Conservation (phyloP, 2,797 vertebrate species). For the Carapus acus region DNA sequence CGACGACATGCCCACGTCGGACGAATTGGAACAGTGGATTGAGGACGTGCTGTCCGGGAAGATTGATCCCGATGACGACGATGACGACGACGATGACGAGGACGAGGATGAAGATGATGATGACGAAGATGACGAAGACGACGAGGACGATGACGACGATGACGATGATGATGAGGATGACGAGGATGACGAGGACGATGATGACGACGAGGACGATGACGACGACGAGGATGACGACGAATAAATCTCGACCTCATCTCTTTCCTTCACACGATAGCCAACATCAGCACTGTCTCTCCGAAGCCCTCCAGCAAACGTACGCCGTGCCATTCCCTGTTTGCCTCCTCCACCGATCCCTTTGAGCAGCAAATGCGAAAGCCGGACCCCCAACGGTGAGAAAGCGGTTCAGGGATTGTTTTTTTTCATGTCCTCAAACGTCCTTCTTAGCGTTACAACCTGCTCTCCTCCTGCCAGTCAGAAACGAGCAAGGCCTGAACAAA, state of each 20-base stretch:
- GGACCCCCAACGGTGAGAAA: no score
- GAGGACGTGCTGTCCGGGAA: slow-evolving; percentile 84
- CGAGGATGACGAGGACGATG: slow-evolving; percentile 27
- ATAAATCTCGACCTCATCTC: slow-evolving; percentile 52
- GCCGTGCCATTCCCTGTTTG: slow-evolving; percentile 23
- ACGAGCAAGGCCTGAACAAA: no score
- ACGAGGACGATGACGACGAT: slow-evolving; percentile 31
- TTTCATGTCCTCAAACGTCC: slow-evolving; percentile 5
- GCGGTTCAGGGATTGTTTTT: no score
- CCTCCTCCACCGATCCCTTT: slow-evolving; percentile 32
- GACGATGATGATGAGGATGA: slow-evolving; percentile 50
- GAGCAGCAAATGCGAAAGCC: slow-evolving; percentile 27
- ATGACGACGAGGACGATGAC: slow-evolving; percentile 5
- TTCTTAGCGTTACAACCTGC: slow-evolving; percentile 10
- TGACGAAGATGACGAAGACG: slow-evolving; percentile 47
- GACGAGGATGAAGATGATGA: slow-evolving; percentile 45
- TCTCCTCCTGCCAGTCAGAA: slow-evolving; percentile 11
- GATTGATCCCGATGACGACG: slow-evolving; percentile 80
- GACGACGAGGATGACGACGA: slow-evolving; percentile 38
- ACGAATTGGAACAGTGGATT: slow-evolving; percentile 86
- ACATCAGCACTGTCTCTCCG: slow-evolving; percentile 29
- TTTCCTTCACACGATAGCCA: slow-evolving; percentile 20
- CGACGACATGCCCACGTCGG: slow-evolving; percentile 80
- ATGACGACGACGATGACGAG: slow-evolving; percentile 36
- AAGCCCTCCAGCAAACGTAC: slow-evolving; percentile 27